A percentile compares a stretch with the other conserved stretches of the same genome.
Conservation (phyloP, 2,113 vertebrate genomes). For the Tachysurus fulvidraco region DNA sequence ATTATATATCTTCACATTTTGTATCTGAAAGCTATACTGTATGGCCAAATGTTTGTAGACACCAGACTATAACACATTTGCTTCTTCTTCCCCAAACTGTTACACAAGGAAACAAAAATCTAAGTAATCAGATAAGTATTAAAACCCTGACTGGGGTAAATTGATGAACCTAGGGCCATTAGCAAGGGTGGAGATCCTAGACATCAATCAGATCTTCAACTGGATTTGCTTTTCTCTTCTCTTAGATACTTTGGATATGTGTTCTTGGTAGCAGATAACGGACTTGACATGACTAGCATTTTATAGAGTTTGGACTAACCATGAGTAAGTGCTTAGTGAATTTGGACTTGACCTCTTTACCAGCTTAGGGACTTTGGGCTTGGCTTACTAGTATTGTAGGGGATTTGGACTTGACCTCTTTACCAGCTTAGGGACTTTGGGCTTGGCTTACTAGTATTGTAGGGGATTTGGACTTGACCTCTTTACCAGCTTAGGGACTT, state of each 20-base stretch:
- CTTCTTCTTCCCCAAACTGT: background rate
- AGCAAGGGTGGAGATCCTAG: background rate
- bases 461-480: no score
- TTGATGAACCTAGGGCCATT: background rate
- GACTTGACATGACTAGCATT: background rate
- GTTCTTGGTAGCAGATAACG: background rate
- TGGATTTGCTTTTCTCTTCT: background rate
- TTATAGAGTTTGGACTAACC: background rate
- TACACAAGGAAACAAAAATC: background rate
- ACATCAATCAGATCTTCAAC: background rate
- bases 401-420: background rate
- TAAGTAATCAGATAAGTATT: background rate
- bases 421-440: background rate
- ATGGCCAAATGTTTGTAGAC: no score
- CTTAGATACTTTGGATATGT: background rate
- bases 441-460: no score
- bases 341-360: background rate
- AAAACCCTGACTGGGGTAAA: background rate
- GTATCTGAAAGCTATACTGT: no score
- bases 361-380: background rate
- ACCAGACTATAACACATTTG: no score
- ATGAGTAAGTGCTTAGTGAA: background rate
- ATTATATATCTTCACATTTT: no score
- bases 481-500: background rate
- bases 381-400: background rate